Evolutionary conservation across 2,888 invertebrate genomes (phyloP).

Genomic region (Zaprionus obscuricornis): DNA sequence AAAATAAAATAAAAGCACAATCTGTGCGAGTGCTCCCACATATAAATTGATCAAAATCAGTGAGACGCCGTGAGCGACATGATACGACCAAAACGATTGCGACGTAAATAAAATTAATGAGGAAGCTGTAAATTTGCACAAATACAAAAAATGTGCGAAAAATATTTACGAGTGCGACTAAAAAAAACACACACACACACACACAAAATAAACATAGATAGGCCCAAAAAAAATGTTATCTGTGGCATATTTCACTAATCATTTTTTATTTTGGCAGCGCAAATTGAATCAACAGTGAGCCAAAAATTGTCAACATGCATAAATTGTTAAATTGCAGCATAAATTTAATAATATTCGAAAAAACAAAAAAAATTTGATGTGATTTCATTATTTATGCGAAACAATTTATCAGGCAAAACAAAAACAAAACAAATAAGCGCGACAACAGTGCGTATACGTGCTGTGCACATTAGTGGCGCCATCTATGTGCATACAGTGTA

Average conservation of each 20-base stretch:
- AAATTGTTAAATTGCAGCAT: constrained; percentile 48
- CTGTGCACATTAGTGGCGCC: constrained; percentile 27
- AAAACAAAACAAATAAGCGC: background rate
- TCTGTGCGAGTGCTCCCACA: constrained; percentile 51
- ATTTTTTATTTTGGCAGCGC: constrained; percentile 3
- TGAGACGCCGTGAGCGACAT: constrained; percentile 55
- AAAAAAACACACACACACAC: constrained; percentile 2
- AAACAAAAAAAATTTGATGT: constrained; percentile 12
- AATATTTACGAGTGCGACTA: constrained; percentile 32
- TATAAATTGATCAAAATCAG: constrained; percentile 65
- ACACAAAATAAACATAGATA: constrained; percentile 8
- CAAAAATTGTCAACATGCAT: constrained; percentile 20
- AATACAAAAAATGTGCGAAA: constrained; percentile 59
- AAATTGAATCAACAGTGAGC: constrained; percentile 27
- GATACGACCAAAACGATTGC: constrained; percentile 38
- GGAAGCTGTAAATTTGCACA: constrained; percentile 70
- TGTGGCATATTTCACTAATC: constrained; percentile 8
- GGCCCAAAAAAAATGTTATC: too few species aligned
- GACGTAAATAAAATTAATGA: constrained; percentile 64
- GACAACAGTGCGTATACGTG: constrained; percentile 44
- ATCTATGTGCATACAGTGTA: constrained; percentile 21
- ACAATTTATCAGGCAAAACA: background rate
- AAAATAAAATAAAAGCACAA: constrained; percentile 29
- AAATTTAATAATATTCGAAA: constrained; percentile 28
- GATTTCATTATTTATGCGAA: constrained; percentile 18